Conservation (phyloP, 2,797 vertebrate genomes). For the Periparus ater region DNA sequence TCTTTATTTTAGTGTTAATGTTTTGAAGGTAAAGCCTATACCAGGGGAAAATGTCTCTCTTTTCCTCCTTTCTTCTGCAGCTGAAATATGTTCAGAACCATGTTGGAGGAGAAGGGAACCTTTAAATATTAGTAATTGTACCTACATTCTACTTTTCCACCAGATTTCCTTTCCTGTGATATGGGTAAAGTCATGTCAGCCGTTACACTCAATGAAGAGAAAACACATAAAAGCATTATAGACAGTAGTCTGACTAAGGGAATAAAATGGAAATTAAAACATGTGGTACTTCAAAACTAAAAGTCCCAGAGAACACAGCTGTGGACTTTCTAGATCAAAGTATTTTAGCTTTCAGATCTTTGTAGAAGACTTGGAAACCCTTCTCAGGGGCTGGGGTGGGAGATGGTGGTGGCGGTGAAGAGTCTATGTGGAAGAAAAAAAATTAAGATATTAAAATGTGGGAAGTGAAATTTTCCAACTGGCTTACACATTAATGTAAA, state of each 20-base stretch:
- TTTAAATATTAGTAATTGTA: neutral
- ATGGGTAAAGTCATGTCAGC: neutral
- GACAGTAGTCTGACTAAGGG: neutral
- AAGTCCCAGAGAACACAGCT: neutral
- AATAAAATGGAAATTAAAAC: neutral
- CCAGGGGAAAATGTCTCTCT: neutral
- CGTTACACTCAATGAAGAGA: neutral
- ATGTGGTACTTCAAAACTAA: neutral
- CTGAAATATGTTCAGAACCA: neutral
- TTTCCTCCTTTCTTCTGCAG: neutral
- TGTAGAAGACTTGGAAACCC: neutral
- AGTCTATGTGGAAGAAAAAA: neutral
- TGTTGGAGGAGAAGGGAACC: accelerated
- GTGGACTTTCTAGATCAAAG: neutral
- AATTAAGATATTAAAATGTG: neutral
- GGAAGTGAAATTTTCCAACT: neutral
- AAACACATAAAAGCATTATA: neutral
- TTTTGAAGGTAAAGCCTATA: neutral
- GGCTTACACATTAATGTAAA: neutral
- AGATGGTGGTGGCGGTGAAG: neutral
- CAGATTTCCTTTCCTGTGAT: neutral
- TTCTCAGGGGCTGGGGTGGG: accelerated
- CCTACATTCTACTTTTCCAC: neutral
- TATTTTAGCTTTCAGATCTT: neutral
- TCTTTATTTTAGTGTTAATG: neutral